Percentiles rank a stretch among this genome's conserved stretches.
phyloP scores from a whole-genome alignment of 2,888 invertebrate genomes.

The Gymnoscelis rufifasciata region DNA sequence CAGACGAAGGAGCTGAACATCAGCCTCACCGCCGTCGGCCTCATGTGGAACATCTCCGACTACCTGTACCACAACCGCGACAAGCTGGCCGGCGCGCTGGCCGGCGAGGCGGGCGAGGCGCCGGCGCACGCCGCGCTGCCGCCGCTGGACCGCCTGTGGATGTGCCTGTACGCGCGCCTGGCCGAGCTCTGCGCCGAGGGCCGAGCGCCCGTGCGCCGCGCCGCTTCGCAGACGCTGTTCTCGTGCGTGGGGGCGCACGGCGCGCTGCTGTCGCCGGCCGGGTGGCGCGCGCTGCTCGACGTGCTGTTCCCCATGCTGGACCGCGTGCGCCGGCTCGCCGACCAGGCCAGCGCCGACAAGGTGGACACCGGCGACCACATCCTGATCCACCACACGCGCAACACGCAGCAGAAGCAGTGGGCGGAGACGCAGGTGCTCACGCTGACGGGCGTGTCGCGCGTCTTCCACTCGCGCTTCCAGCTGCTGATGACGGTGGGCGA shows the following conservation, averaged over 20 bases:
- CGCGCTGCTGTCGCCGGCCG: slow-evolving; percentile 88
- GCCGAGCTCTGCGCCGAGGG: slow-evolving; percentile 96
- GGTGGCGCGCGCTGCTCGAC: slow-evolving; percentile 96
- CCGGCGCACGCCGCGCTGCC: slow-evolving; percentile 91
- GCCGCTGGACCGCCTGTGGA: slow-evolving; percentile 96
- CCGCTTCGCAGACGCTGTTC: slow-evolving; percentile 97
- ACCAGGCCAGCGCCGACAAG: slow-evolving; percentile 85
- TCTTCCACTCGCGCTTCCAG: slow-evolving; percentile 94
- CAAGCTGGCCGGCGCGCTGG: slow-evolving; percentile 85
- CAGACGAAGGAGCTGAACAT: slow-evolving; percentile 98
- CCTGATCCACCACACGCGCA: slow-evolving; percentile 97
- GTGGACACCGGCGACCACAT: slow-evolving; percentile 96
- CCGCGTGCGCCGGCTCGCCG: slow-evolving; percentile 84
- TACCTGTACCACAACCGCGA: slow-evolving; percentile 97
- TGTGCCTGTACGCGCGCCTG: slow-evolving; percentile 86
- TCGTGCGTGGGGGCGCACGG: slow-evolving; percentile 98
- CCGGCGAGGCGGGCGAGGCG: slow-evolving; percentile 87
- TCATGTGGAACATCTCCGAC: slow-evolving; percentile 99
- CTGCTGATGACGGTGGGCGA: slow-evolving; percentile 91
- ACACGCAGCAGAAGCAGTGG: slow-evolving; percentile 99
- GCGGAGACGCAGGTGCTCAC: slow-evolving; percentile 95
- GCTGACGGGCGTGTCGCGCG: slow-evolving; percentile 93
- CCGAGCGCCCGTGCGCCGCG: slow-evolving; percentile 97
- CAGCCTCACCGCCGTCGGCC: slow-evolving; percentile 96
- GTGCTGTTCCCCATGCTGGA: slow-evolving; percentile 96